Evolutionary conservation across 37 sponge, comb jelly and placozoan genomes (phyloP).

Genomic region (Tethya wilhelma): DNA sequence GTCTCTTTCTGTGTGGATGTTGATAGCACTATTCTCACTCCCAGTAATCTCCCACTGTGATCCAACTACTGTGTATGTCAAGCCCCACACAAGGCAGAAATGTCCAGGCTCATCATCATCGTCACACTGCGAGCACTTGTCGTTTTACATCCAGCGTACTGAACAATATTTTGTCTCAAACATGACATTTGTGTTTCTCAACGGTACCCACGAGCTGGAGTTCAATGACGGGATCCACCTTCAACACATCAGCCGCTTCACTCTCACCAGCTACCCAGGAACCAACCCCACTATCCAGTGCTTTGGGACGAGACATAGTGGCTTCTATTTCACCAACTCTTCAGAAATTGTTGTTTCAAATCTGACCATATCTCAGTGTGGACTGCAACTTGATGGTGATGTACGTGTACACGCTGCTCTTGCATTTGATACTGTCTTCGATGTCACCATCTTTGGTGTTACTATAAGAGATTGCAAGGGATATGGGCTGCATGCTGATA

Average conservation of each 20-base stretch:
- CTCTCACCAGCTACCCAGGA: constrained; percentile 44
- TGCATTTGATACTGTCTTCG: not conserved
- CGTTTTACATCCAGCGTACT: not conserved
- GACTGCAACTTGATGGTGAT: not conserved
- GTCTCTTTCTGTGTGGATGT: too few species aligned
- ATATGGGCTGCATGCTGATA: constrained; percentile 6
- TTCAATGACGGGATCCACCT: not conserved
- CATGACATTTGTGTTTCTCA: not conserved
- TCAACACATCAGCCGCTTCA: constrained; percentile 34
- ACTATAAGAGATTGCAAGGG: not conserved
- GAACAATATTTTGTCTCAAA: not conserved
- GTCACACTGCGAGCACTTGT: not conserved
- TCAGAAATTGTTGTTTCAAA: not conserved
- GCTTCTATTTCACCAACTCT: constrained; percentile 1
- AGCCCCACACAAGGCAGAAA: not conserved
- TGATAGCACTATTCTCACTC: too few species aligned
- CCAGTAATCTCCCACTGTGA: too few species aligned
- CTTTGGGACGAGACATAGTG: not conserved
- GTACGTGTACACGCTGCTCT: not conserved
- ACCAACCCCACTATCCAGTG: not conserved
- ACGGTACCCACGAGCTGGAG: not conserved
- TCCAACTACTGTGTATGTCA: not conserved
- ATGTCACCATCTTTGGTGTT: not conserved
- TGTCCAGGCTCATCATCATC: not conserved
- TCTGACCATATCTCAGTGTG: not conserved